These are phyloP conservation scores for Lithophane socia DNA, from an alignment of 2,888 invertebrate genomes.

Conservation along the genomic window DNA sequence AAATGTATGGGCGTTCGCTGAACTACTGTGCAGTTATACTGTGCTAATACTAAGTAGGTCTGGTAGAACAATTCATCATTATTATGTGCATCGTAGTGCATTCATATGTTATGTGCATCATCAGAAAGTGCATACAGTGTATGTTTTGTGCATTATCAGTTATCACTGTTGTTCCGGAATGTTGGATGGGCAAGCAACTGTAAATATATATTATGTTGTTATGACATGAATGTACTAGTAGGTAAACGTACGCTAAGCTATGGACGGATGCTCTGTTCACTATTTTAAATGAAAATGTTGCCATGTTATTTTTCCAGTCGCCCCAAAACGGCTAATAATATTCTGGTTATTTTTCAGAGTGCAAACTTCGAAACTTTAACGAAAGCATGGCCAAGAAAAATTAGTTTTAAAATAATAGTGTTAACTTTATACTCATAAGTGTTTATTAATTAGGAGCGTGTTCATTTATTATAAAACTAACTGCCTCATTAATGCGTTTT, in stretches of 20 bases:
- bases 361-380: no score
- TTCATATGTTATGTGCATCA: slow-evolving; percentile 50
- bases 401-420: slow-evolving; percentile 24
- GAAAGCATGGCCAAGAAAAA: not conserved
- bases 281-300: not conserved
- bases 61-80: slow-evolving; percentile 43
- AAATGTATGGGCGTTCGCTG: not conserved
- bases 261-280: not conserved
- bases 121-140: slow-evolving; percentile 47
- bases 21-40: no score
- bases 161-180: slow-evolving; percentile 68
- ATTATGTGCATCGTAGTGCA: slow-evolving; percentile 23
- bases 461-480: slow-evolving; percentile 41
- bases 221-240: slow-evolving; percentile 8
- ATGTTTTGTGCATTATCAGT: slow-evolving; percentile 67
- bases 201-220: slow-evolving; percentile 74
- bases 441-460: slow-evolving; percentile 56
- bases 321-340: no score
- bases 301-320: no score
- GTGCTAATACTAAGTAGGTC: slow-evolving; percentile 1
- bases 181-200: slow-evolving; percentile 77
- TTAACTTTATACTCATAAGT: slow-evolving; percentile 29
- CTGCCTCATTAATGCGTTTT: slow-evolving; percentile 49
- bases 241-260: slow-evolving; percentile 1
- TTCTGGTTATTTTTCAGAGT: not conserved